Evolutionary conservation across 2,113 vertebrate species (phyloP).

Genomic region (Caranx melampygus): DNA sequence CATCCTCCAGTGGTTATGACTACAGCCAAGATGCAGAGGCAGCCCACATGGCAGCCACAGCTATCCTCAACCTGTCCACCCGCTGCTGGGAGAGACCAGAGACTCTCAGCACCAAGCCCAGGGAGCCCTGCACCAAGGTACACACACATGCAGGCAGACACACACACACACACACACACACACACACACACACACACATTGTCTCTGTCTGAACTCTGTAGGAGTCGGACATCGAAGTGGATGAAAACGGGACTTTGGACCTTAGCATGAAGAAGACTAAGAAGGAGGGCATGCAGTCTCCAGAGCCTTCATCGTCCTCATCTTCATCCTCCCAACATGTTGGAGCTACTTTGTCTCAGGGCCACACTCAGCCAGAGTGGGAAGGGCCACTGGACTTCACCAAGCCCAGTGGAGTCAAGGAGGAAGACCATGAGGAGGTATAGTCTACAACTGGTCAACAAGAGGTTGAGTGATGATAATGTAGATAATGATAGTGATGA

Average conservation of each 20-base stretch:
- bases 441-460: not conserved
- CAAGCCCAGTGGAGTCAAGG: slow-evolving; percentile 90
- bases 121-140: slow-evolving; percentile 89
- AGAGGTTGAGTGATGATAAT: too few relatives aligned
- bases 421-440: slow-evolving; percentile 96
- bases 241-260: slow-evolving; percentile 97
- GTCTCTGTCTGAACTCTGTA: slow-evolving; percentile 56
- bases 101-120: slow-evolving; percentile 92
- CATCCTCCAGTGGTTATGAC: slow-evolving; percentile 91
- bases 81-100: slow-evolving; percentile 99
- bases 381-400: slow-evolving; percentile 97
- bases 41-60: slow-evolving; percentile 97
- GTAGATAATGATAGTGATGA: too few relatives aligned
- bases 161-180: not conserved
- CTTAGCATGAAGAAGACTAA: slow-evolving; percentile 96
- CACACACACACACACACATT: not conserved
- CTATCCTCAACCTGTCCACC: slow-evolving; percentile 98
- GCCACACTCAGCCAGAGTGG: slow-evolving; percentile 92
- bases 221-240: slow-evolving; percentile 94
- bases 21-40: slow-evolving; percentile 97
- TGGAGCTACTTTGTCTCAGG: slow-evolving; percentile 86
- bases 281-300: slow-evolving; percentile 88
- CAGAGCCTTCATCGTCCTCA: slow-evolving; percentile 85
- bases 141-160: not conserved
- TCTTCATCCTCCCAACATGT: slow-evolving; percentile 86